Base-by-base conservation (phyloP, 1,140 invertebrate species). In the Agrypnia vestita region DNA sequence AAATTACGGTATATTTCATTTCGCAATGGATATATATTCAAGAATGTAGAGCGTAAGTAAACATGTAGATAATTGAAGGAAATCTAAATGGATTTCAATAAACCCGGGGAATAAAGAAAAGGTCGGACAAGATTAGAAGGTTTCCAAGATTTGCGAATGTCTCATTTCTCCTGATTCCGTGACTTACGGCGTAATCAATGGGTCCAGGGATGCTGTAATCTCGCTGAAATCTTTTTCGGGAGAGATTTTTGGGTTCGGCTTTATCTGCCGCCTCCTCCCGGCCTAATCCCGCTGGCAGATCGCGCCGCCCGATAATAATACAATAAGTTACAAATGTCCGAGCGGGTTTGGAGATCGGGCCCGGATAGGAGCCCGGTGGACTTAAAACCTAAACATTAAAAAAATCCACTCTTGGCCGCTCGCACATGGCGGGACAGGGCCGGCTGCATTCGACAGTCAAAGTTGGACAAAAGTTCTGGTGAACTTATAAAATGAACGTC, bases 281-380 rank as follows among this genome's bases (percentile, higher is more conserved):
- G 9, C 69, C 49, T 73, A 73, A 73, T 73, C 69, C 69, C 6
- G 25, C 25, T 15, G 15, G 25, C 8, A 73, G 81, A 82, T 82
- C 46, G 43, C 25, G 55, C 13, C 81, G 55, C 15, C 13, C 21
- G 81, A 82, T 82, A 82, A 82, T 73, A 80, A 82, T 78, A 82
- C 81, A 82, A 82, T 82, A 82, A 79, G 81, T 82, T 82, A 82
- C 81, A 80, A 78, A 82, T 76, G 81, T 82, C 81, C 81, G 56
- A 76, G 78, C 53, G 25, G 78, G 80, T 64, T 80, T 80, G 78
- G 71, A 82, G 78, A 80, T 80, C 56, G 78, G 78, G 25, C 49
- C 56, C 53, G 15, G 73, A 81, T 75, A 78, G 21, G 15, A 47
- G 67, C 25, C 67, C 44, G 67, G 51, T 15, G 15, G 21, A 12